Conservation (phyloP, 2,888 invertebrate genomes). For the Hybos culiciformis region DNA sequence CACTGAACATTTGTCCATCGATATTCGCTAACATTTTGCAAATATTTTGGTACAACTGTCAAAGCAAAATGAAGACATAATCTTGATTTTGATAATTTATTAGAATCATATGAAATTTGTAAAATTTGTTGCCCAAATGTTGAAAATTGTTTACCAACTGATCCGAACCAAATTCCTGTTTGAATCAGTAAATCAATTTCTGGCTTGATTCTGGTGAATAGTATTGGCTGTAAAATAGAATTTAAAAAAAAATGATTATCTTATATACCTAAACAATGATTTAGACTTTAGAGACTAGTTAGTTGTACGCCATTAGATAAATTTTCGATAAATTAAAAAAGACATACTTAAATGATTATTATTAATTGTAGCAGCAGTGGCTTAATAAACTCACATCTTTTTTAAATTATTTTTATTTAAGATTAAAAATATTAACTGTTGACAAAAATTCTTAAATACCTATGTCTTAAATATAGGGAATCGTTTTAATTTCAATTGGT, state of each 20-base stretch:
- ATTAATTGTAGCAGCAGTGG: too few relatives aligned
- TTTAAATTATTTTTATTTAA: too few relatives aligned
- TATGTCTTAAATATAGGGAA: too few relatives aligned
- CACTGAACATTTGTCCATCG: conserved; percentile 38
- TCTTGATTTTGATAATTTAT: conserved; percentile 43
- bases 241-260: conserved; percentile 6
- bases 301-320: too few relatives aligned
- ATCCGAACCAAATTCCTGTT: conserved; percentile 55
- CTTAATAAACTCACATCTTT: too few relatives aligned
- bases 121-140: conserved; percentile 78
- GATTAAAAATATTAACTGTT: too few relatives aligned
- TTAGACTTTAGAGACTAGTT: conserved; percentile 1
- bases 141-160: conserved; percentile 48
- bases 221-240: conserved; percentile 42
- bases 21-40: conserved; percentile 44
- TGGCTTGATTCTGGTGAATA: conserved; percentile 46
- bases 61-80: conserved; percentile 47
- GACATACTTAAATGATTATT: too few relatives aligned
- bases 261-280: conserved; percentile 4
- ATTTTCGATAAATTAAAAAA: too few relatives aligned
- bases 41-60: conserved; percentile 46
- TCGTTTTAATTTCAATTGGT: too few relatives aligned
- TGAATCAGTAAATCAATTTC: conserved; percentile 57
- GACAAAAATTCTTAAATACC: too few relatives aligned
- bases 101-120: conserved; percentile 57